Percentiles rank a stretch among this genome's conserved stretches.
Evolutionary conservation across 2,797 vertebrate species (phyloP).

Genomic region (Brachymystax lenok): DNA sequence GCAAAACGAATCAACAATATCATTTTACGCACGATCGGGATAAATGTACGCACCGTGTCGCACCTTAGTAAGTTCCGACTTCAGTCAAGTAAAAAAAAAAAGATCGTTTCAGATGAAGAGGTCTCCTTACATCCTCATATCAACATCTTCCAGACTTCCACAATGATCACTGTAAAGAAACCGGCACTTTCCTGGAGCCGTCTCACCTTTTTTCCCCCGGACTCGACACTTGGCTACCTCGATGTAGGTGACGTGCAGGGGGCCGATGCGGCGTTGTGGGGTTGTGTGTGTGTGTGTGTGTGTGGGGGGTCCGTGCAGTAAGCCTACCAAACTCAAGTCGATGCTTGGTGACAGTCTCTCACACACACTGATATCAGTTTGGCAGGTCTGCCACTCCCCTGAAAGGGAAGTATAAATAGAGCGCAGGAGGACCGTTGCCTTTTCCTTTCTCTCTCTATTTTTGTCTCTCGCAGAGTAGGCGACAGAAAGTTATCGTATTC

Average conservation of each 20-base stretch:
- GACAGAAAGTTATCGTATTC: not conserved
- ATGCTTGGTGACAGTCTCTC: not conserved
- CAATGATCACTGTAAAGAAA: not conserved
- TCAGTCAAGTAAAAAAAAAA: not conserved
- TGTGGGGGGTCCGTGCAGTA: not conserved
- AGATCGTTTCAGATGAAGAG: not conserved
- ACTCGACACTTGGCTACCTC: not conserved
- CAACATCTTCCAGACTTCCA: not conserved
- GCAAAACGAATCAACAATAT: not conserved
- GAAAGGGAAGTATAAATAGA: too few relatives aligned
- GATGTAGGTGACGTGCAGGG: not conserved
- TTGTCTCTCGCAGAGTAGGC: not conserved
- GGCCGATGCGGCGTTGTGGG: not conserved
- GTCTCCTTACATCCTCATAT: too few relatives aligned
- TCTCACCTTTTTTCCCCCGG: not conserved
- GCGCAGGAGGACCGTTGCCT: too few relatives aligned
- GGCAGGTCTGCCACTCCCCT: not conserved
- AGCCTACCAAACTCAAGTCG: not conserved
- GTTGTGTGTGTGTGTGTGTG: not conserved
- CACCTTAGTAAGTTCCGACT: not conserved
- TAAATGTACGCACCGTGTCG: not conserved
- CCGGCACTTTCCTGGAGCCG: not conserved
- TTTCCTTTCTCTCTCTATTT: too few relatives aligned
- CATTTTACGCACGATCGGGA: not conserved
- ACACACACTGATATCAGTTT: not conserved